Evolutionary conservation across 2,113 vertebrate species (phyloP), one percentile per base, ranked within the genome.

Genomic region (Arenaria interpres): DNA sequence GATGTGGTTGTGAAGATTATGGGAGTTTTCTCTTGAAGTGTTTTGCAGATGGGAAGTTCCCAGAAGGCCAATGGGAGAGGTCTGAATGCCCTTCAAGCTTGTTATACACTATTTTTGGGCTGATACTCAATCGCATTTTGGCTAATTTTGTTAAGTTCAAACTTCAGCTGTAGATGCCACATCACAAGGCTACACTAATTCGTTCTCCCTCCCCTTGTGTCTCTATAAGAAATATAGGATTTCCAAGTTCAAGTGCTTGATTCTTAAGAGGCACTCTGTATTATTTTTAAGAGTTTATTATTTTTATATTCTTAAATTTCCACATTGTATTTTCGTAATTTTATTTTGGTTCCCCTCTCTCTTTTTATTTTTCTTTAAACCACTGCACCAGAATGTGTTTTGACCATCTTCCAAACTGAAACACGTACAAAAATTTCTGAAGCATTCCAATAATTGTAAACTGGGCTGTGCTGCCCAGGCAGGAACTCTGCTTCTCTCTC

Each of bases 381-480:
- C 95, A 91, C 93, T 96, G 91, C 95, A 96, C 82, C 91, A 96
- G 96, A 97, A 97, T 97, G 96, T 85, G 82, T 97, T 95, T 97
- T 97, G 96, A 97, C 89, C 94, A 80, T 56, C 59, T 94, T 97
- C 97, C 97, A 97, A 97, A 95, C 94, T 97, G 97, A 97, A 97
- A 97, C 93, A 97, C 75, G 11, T 90, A 97, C 96, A 97, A 97
- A 97, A 96, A 97, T 96, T 95, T 97, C 94, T 93, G 91, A 88
- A 93, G 95, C 96, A 97, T 97, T 97, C 97, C 97, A 97, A 93
- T 95, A 97, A 97, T 84, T 96, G 97, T 94, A 97, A 97, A 97
- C 88, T 93, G 91, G 97, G 94, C 88, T 96, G 94, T 71, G 75
- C 95, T 97, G 91, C 91, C 95, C 94, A 95, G 94, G 95, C 93